Evolutionary conservation across 2,797 vertebrate species (phyloP), one percentile per base, ranked within the genome.

Genomic region (Spinus pinus): DNA sequence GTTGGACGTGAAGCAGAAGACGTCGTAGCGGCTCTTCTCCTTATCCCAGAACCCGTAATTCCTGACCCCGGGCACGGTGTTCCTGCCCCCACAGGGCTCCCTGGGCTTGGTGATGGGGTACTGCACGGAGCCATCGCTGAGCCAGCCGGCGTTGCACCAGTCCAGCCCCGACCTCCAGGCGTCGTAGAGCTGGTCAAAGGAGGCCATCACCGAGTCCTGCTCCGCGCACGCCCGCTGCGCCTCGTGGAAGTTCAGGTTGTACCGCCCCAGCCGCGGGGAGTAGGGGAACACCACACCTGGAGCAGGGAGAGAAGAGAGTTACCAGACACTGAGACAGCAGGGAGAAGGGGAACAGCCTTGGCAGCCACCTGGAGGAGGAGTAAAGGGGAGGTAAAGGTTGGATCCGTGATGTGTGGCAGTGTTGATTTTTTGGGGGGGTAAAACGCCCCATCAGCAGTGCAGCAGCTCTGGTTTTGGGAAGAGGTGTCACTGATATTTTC

Each of bases 131-230:
- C 99, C 99, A 0, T 99, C 99, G 2, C 84, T 98, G 86, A 99
- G 98, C 99, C 99, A 99, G 91, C 99, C 99, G 0, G 99, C 99
- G 0, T 99, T 99, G 96, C 99, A 99, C 99, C 99, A 99, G 95
- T 99, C 98, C 93, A 99, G 95, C n/a, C 99, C 99, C 0, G 49
- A 94, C 72, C 97, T 98, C 99, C 99, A 99, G 81, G 99, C 99
- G 1, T 98, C 95, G 0, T 98, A 98, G 47, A 99, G 97, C 97
- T 99, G 99, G 42, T 99, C 98, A 1, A 98, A 98, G 37, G 98
- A 98, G 47, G 99, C 99, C 0, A 99, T 97, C 61, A 97, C 96
- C 3, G 99, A 98, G 46, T 98, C 98, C 96, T 99, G 99, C 17
- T 98, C 97, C 88, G 79, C 37, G 66, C 99, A 99, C 1, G 98